Percentiles rank a stretch among this genome's conserved stretches.
Conservation (phyloP, 2,113 vertebrate genomes). For the Pandion haliaetus region DNA sequence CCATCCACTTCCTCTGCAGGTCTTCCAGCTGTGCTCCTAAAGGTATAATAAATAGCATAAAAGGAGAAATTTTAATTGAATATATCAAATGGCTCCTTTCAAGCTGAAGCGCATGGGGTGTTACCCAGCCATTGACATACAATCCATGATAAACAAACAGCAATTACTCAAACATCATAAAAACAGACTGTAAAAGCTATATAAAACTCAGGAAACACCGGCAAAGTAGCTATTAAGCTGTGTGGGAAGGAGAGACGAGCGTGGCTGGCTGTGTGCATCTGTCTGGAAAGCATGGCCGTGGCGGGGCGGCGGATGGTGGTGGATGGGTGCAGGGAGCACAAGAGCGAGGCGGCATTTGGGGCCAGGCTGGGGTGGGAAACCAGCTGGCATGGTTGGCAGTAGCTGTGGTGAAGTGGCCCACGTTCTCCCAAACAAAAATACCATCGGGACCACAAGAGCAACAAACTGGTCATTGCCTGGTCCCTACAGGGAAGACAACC, state of each 20-base stretch:
- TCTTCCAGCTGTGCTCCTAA: background rate
- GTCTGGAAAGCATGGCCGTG: background rate
- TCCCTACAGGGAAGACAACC: background rate
- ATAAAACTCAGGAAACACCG: background rate
- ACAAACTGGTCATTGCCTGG: background rate
- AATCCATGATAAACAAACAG: slow-evolving; percentile 41
- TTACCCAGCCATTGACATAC: slow-evolving; percentile 30
- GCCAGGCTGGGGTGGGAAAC: background rate
- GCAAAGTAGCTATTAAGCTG: background rate
- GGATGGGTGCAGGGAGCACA: background rate
- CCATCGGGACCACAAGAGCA: rapidly evolving
- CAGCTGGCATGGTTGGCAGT: rapidly evolving
- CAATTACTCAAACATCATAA: slow-evolving; percentile 40
- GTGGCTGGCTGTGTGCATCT: background rate
- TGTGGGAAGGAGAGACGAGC: background rate
- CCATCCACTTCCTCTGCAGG: rapidly evolving
- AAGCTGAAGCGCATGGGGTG: background rate
- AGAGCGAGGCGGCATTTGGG: background rate
- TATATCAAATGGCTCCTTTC: background rate
- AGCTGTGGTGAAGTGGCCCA: background rate
- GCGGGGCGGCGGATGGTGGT: background rate
- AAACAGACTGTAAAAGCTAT: slow-evolving; percentile 2
- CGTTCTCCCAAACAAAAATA: background rate
- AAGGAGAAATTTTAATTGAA: background rate
- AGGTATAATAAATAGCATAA: background rate